Base-by-base conservation (phyloP, 2,888 invertebrate species). In the Mimumesa dahlbomi region DNA sequence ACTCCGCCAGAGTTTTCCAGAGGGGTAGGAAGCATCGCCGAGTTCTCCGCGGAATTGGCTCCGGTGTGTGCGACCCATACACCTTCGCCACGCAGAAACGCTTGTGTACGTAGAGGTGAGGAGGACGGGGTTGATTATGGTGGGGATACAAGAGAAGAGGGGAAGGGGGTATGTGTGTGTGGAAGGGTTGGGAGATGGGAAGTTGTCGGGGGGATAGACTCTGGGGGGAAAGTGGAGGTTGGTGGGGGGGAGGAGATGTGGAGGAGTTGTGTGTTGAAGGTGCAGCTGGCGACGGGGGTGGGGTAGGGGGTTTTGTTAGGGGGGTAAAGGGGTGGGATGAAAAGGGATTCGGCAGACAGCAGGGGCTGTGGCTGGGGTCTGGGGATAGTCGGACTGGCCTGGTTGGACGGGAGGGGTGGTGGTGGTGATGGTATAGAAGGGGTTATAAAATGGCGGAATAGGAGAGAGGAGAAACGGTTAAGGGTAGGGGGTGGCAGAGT, bases 301-400 rank as follows among this genome's bases (percentile, higher is more conserved):
- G 19, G 34, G 38, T 38, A 13, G 36, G 46, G 18, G 42, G 42
- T 21, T 59, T 25, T 21, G 48, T 21, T 11, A 49, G 49, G 29
- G 48, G 21, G 42, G 42, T 16, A 14, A 34, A 49, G 36, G 49
- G 63, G 67, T 21, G 13, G 58, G 53, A 49, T 65, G 73, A 69
- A 58, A 66, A 67, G 74, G 69, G 68, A 62, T 69, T 65, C 63
- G 73, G 67, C 59, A 66, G 73, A 69, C 66, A n/a, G n/a, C n/a
- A 75, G 80, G 84, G 83, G 84, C 82, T 82, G 82, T 81, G 82
- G 83, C 83, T 82, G 83, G 79, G 77, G 77, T n/a, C 76, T 78
- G 75, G n/a, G n/a, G 76, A 83, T 78, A 77, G 82, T 73, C 67
- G 61, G 73, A 77, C 71, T 70, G 79, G 74, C 69, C 77, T 59